Conservation (phyloP, 37 sponge, comb jelly and placozoan genomes). For the Axinella damicornis region DNA sequence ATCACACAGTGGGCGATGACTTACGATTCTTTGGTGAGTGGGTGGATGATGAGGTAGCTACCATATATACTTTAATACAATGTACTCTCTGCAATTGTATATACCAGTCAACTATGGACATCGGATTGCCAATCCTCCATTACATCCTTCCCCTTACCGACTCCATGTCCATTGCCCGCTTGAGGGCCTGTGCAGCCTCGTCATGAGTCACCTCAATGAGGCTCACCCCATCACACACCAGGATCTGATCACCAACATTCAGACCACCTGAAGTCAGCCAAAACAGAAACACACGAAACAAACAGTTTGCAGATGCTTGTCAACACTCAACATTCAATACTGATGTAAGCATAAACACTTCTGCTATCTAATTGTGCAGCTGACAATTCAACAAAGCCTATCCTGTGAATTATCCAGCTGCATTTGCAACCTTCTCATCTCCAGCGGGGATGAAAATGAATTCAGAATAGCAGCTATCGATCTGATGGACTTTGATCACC, state of each 20-base stretch:
- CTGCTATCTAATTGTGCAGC: too few species aligned
- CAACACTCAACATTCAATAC: background rate
- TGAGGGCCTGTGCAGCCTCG: slow-evolving; percentile 78
- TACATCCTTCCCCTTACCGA: slow-evolving; percentile 61
- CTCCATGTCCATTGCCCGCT: slow-evolving; percentile 85
- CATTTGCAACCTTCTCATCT: too few species aligned
- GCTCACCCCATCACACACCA: slow-evolving; percentile 86
- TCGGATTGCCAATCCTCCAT: background rate
- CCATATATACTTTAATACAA: background rate
- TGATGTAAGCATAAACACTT: too few species aligned
- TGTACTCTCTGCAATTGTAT: background rate
- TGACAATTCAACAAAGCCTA: too few species aligned
- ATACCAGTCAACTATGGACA: background rate
- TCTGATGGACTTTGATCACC: too few species aligned
- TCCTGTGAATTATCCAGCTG: too few species aligned
- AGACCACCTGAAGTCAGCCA: slow-evolving; percentile 36
- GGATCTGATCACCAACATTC: slow-evolving; percentile 88
- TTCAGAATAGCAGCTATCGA: too few species aligned
- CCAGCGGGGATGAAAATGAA: too few species aligned
- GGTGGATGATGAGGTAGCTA: background rate
- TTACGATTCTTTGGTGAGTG: too few species aligned
- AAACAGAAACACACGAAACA: too few species aligned
- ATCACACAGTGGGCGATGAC: too few species aligned
- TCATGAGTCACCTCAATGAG: slow-evolving; percentile 78
- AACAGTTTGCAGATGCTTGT: too few species aligned